phyloP scores from a whole-genome alignment of 2,797 vertebrate genomes.

The Darevskia nairensis region DNA sequence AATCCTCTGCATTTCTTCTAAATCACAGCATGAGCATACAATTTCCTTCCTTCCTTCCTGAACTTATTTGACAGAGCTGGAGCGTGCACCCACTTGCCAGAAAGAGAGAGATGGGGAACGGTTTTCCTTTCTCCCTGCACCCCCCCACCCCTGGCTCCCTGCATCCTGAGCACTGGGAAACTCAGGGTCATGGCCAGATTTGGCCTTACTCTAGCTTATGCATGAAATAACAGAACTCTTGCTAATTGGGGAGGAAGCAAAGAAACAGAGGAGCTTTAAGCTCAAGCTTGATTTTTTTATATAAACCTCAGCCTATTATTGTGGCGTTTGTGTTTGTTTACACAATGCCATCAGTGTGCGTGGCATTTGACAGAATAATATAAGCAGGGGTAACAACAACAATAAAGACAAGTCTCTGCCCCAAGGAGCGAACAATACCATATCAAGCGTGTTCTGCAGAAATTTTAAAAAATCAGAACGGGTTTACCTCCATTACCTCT shows the following conservation, averaged over 20 bases:
- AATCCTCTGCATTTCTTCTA: slow-evolving; percentile 20
- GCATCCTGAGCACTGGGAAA: background rate
- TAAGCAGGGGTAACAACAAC: background rate
- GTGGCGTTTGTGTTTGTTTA: background rate
- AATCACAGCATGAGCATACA: slow-evolving; percentile 35
- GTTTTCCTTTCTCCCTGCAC: background rate
- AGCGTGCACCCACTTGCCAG: background rate
- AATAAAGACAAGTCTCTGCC: background rate
- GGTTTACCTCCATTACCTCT: background rate
- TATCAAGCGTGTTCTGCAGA: background rate
- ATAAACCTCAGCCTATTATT: background rate
- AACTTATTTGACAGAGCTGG: background rate
- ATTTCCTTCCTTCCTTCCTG: slow-evolving; percentile 61
- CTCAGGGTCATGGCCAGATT: background rate
- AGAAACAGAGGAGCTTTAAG: background rate
- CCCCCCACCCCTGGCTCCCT: background rate
- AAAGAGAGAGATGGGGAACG: background rate
- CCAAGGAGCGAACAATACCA: background rate
- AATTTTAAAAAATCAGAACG: background rate
- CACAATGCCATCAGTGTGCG: background rate
- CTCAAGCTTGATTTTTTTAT: background rate
- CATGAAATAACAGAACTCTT: background rate
- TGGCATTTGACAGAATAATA: background rate
- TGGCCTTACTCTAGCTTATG: background rate
- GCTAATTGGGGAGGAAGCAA: background rate